Evolutionary conservation across 2,888 invertebrate genomes (phyloP).

Genomic region (Aspidapion aeneum): DNA sequence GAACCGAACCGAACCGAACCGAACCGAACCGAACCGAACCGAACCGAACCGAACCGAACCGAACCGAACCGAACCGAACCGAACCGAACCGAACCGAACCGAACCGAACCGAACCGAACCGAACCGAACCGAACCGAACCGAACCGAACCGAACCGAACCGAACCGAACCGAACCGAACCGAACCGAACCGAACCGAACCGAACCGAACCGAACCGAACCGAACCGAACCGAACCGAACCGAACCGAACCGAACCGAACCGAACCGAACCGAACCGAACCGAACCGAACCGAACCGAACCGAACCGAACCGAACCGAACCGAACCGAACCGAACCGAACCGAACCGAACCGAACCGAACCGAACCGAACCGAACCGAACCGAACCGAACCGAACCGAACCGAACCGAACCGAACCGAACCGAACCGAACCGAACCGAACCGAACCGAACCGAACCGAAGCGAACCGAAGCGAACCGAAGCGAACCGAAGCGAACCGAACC

Average conservation of each 20-base stretch:
- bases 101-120: constrained; percentile 4
- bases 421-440: not conserved
- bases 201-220: constrained; percentile 4
- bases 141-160: constrained; percentile 4
- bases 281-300: constrained; percentile 9
- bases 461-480: not conserved
- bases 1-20: constrained; percentile 4
- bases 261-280: constrained; percentile 13
- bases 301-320: constrained; percentile 4
- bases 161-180: constrained; percentile 4
- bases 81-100: constrained; percentile 4
- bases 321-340: constrained; percentile 4
- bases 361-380: not conserved
- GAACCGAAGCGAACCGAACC: not conserved
- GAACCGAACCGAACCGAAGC: not conserved
- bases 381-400: not conserved
- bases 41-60: constrained; percentile 3
- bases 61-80: constrained; percentile 4
- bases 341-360: not conserved
- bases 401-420: not conserved
- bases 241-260: constrained; percentile 16
- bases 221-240: constrained; percentile 4
- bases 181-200: constrained; percentile 4
- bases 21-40: constrained; percentile 4
- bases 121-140: constrained; percentile 4